Evolutionary conservation across 2,113 vertebrate genomes (phyloP).

Genomic region (Alaudala cheleensis): DNA sequence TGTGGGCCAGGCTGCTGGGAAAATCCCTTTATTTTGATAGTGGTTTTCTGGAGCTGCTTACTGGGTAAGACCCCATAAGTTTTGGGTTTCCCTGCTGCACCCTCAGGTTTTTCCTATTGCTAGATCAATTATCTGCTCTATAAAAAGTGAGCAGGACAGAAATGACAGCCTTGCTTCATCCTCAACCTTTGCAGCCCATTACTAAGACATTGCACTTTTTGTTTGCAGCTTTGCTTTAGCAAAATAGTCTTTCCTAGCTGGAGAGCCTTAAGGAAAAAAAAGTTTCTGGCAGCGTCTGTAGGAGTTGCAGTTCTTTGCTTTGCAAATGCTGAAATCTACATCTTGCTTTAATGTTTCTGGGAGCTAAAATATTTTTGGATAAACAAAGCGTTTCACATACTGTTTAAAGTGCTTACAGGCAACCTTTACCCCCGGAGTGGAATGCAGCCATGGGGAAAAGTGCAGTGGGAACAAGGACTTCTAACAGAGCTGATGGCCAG

Average conservation of each 20-base stretch:
- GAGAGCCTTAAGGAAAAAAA: not conserved
- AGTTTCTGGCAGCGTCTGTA: not conserved
- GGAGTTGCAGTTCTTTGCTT: conserved; percentile 5
- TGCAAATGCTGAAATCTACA: not conserved
- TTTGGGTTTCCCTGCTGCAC: not conserved
- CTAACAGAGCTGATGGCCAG: not conserved
- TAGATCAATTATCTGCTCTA: not conserved
- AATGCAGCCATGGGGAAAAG: not conserved
- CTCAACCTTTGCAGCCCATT: not conserved
- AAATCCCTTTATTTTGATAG: not conserved
- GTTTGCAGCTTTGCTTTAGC: not conserved
- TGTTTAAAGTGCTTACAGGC: not conserved
- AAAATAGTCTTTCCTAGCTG: not conserved
- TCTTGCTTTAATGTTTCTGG: not conserved
- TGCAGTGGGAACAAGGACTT: not conserved
- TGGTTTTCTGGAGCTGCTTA: not conserved
- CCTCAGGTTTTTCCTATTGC: not conserved
- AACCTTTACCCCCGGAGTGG: not conserved
- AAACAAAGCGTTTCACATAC: not conserved
- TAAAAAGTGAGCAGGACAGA: not conserved
- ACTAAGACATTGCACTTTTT: not conserved
- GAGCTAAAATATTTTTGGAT: not conserved
- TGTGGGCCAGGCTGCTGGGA: not conserved
- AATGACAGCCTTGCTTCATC: not conserved
- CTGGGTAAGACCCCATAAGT: fast-evolving